Conservation (phyloP, 2,888 invertebrate species). For the Candidula unifasciata region DNA sequence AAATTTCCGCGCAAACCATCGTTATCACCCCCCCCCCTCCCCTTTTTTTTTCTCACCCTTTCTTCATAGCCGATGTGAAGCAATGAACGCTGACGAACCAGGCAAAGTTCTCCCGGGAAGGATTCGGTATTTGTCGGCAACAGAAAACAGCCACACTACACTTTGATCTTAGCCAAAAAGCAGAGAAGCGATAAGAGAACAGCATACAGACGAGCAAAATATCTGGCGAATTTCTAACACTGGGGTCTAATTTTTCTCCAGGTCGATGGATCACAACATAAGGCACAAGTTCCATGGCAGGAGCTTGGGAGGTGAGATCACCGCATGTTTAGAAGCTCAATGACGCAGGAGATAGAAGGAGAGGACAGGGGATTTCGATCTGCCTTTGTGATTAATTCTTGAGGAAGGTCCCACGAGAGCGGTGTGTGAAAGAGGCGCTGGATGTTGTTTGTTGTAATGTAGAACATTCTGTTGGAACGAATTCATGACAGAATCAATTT, state of each 20-base stretch:
- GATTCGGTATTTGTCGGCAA: background rate
- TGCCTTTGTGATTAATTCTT: background rate
- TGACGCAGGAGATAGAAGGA: background rate
- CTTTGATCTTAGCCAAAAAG: too few relatives aligned
- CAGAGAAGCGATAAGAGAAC: too few relatives aligned
- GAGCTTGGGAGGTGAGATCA: background rate
- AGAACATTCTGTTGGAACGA: background rate
- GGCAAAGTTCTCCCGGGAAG: background rate
- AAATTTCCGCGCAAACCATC: background rate
- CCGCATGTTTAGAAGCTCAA: background rate
- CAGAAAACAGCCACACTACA: too few relatives aligned
- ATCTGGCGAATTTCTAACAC: background rate
- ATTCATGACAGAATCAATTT: slow-evolving; percentile 6
- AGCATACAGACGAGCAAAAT: background rate
- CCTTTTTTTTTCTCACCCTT: too few relatives aligned
- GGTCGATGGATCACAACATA: slow-evolving; percentile 24
- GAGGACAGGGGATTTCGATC: slow-evolving; percentile 1
- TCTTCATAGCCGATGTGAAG: background rate
- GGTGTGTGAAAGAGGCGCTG: slow-evolving; percentile 20
- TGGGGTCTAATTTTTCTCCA: background rate
- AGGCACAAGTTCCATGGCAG: background rate
- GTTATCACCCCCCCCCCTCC: background rate
- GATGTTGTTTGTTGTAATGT: background rate
- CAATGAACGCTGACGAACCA: background rate
- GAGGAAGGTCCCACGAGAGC: slow-evolving; percentile 6